A percentile compares a stretch with the other conserved stretches of the same genome.
Evolutionary conservation across 2,797 vertebrate species (phyloP).

Genomic region (Danio albolineatus): DNA sequence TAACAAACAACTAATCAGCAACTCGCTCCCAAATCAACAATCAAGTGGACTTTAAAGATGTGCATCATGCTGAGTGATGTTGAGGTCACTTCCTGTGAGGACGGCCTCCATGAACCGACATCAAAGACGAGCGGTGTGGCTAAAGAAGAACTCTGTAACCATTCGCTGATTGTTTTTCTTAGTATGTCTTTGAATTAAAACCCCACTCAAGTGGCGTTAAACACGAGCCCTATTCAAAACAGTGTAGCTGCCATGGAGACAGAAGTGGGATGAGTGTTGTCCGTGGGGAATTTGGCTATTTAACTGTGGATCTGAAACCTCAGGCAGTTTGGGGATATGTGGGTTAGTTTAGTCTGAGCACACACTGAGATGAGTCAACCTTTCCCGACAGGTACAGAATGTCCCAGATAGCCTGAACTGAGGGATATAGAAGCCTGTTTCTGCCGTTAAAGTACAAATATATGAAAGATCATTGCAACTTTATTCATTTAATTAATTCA

Average conservation of each 20-base stretch:
- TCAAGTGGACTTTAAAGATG: constrained; percentile 31
- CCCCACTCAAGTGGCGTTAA: constrained; percentile 42
- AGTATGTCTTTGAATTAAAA: constrained; percentile 50
- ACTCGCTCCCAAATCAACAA: constrained; percentile 40
- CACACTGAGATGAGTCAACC: constrained; percentile 52
- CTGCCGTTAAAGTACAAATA: no score
- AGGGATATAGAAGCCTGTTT: not conserved
- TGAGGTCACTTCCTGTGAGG: constrained; percentile 51
- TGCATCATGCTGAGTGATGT: not conserved
- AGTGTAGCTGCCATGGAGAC: constrained; percentile 50
- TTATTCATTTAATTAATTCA: no score
- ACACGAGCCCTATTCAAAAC: constrained; percentile 56
- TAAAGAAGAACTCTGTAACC: constrained; percentile 37
- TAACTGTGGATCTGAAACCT: constrained; percentile 46
- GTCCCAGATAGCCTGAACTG: not conserved
- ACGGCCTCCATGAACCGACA: constrained; percentile 51
- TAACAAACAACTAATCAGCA: constrained; percentile 25
- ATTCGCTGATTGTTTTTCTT: constrained; percentile 55
- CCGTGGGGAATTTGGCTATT: constrained; percentile 50
- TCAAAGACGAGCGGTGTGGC: constrained; percentile 32
- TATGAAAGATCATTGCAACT: no score
- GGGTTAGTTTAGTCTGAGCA: constrained; percentile 43
- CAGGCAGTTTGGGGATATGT: constrained; percentile 38
- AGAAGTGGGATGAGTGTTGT: constrained; percentile 35
- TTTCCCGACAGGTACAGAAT: constrained; percentile 53